These are phyloP conservation scores for Muscicapa comitata DNA, from an alignment of 2,797 vertebrate genomes.

Conservation along the genomic window DNA sequence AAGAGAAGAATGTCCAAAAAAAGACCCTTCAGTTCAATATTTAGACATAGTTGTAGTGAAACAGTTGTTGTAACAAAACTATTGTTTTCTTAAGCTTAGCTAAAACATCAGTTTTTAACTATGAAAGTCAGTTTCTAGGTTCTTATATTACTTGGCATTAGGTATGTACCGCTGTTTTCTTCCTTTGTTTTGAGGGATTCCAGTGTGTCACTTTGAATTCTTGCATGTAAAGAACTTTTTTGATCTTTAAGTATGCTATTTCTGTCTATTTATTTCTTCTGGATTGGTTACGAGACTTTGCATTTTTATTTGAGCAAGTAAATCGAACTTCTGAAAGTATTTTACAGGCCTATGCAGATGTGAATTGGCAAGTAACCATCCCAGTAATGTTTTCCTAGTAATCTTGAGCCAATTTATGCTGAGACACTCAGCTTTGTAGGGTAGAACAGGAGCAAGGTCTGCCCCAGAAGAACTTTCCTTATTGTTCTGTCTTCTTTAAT, in stretches of 20 bases:
- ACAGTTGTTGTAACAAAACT: not conserved
- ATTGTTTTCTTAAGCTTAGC: not conserved
- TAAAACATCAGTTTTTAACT: not conserved
- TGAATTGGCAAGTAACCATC: not conserved
- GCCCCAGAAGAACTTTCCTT: not conserved
- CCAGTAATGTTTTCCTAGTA: not conserved
- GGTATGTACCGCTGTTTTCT: not conserved
- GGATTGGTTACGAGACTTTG: not conserved
- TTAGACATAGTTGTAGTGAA: not conserved
- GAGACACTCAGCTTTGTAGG: not conserved
- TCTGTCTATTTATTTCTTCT: not conserved
- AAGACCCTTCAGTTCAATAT: not conserved
- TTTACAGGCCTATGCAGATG: not conserved
- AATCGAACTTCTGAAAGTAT: not conserved
- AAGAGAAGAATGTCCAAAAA: not conserved
- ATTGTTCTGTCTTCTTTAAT: not conserved
- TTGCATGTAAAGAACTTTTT: not conserved
- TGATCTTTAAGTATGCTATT: not conserved
- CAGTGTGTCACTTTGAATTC: not conserved
- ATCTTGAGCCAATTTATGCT: not conserved
- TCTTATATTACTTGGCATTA: not conserved
- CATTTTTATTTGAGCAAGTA: constrained; percentile 7
- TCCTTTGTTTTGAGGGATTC: not conserved
- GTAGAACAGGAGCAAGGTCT: not conserved
- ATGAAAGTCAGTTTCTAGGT: not conserved